Base-by-base conservation (phyloP, 2,888 invertebrate species). In the Eristalis pertinax region DNA sequence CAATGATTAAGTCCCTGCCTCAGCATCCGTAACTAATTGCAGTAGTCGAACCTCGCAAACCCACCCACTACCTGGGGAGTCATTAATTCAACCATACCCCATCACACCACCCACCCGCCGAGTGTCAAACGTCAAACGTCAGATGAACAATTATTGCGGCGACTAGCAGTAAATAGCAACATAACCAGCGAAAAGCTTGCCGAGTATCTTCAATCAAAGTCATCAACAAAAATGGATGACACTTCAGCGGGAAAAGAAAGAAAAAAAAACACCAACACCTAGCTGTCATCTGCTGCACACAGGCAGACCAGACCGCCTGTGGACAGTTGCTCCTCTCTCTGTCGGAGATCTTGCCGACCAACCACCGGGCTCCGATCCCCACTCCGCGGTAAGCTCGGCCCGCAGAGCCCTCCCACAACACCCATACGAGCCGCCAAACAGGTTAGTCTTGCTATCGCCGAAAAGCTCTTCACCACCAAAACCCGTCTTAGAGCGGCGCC, bases 221-320 rank as follows among this genome's bases (percentile, higher is more conserved):
- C 73, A 74, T 70, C 82, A 65, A 86, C 77, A 82, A 78, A 65
- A 86, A 82, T 86, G 86, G 86, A 86, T 82, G 86, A 82, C 82
- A 79, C 78, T 79, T 50, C 50, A 50, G 19, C 1, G 50, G 50
- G 8, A 19, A 50, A 19, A 19, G 64, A 50, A 26, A 68, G 68
- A 29, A 32, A 58, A 22, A 24, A 65, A 56, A 38, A 62, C n/a
- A 69, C 60, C 32, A 32, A 1, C 32, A 1, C 70, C 43, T 29
- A 76, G 32, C 68, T 85, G 80, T 80, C 72, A 84, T 76, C 74
- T 50, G 69, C 50, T 29, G 19, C 43, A 65, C 50, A 13, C 32
- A 41, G 41, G 32, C 65, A 41, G 62, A n/a, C n/a, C n/a, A n/a
- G n/a, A 50, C 65, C 81, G 24, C 41, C 63, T 19, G n/a, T 26